Evolutionary conservation across 2,888 invertebrate genomes (phyloP).

Genomic region (Caenorhabditis becei): DNA sequence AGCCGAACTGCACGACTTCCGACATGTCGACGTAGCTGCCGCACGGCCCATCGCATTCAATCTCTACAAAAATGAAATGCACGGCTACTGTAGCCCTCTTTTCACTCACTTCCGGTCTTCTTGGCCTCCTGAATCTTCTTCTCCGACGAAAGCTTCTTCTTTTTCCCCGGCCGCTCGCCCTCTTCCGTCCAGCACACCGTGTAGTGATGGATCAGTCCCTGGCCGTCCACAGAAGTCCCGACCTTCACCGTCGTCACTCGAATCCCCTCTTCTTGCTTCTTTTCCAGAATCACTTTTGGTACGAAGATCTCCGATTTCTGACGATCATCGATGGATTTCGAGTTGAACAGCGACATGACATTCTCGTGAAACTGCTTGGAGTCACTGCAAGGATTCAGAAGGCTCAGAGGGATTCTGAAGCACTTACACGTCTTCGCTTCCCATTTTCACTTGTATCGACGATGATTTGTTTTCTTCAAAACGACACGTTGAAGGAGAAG

Average conservation of each 20-base stretch:
- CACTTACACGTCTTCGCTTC: constrained; percentile 23
- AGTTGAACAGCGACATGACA: not conserved
- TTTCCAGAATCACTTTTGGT: not conserved
- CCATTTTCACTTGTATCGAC: constrained; percentile 27
- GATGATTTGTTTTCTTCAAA: constrained; percentile 11
- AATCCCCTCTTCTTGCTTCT: not conserved
- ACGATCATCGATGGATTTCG: not conserved
- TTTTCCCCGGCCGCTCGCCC: not conserved
- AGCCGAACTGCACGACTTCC: constrained; percentile 47
- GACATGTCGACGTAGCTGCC: not conserved
- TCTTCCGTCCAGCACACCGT: constrained; percentile 19
- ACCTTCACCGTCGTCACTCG: constrained; percentile 17
- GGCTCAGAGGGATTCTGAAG: not conserved
- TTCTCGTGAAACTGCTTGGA: constrained; percentile 39
- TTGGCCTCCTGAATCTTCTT: constrained; percentile 11
- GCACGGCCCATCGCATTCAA: constrained; percentile 55
- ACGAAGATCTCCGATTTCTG: not conserved
- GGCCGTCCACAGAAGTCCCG: constrained; percentile 9
- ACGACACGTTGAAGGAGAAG: not conserved
- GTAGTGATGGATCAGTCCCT: constrained; percentile 8
- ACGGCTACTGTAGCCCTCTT: too few relatives aligned
- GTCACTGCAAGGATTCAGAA: constrained; percentile 9
- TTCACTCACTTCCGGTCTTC: constrained; percentile 21
- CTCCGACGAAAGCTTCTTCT: constrained; percentile 10
- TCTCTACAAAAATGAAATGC: constrained; percentile 15